phyloP scores from a whole-genome alignment of 2,113 vertebrate genomes.

The Callocephalon fimbriatum region DNA sequence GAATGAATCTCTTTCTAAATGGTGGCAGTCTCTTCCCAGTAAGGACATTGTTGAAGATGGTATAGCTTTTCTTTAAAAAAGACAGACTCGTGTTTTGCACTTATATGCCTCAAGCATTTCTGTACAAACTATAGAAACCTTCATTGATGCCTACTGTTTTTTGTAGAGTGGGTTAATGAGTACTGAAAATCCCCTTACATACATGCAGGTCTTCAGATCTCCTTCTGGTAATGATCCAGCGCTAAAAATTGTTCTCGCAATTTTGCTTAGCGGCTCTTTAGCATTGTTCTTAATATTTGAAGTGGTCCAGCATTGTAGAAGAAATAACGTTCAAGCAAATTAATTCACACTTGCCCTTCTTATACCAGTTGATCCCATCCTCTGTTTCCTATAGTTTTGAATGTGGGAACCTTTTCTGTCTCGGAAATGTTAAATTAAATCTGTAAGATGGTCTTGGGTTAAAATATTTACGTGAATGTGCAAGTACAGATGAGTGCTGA shows the following conservation, averaged over 20 bases:
- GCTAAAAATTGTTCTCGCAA: not conserved
- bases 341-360: slow-evolving; percentile 4
- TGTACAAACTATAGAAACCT: slow-evolving; percentile 17
- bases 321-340: slow-evolving; percentile 23
- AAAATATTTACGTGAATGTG: not conserved
- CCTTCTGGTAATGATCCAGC: not conserved
- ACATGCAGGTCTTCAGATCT: not conserved
- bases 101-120: slow-evolving; percentile 42
- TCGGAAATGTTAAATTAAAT: not conserved
- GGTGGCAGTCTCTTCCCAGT: slow-evolving; percentile 62
- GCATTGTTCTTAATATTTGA: slow-evolving; percentile 28
- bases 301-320: slow-evolving; percentile 33
- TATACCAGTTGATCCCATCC: not conserved
- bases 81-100: slow-evolving; percentile 31
- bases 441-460: not conserved
- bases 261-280: slow-evolving; percentile 25
- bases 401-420: not conserved
- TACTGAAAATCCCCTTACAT: not conserved
- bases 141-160: slow-evolving; percentile 29
- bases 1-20: slow-evolving; percentile 67
- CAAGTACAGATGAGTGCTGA: not conserved
- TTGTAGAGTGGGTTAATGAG: slow-evolving; percentile 25
- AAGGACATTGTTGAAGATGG: slow-evolving; percentile 69
- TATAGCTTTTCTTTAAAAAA: slow-evolving; percentile 56
- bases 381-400: slow-evolving; percentile 24